Evolutionary conservation across 2,797 vertebrate species (phyloP).

Genomic region (Manis javanica): DNA sequence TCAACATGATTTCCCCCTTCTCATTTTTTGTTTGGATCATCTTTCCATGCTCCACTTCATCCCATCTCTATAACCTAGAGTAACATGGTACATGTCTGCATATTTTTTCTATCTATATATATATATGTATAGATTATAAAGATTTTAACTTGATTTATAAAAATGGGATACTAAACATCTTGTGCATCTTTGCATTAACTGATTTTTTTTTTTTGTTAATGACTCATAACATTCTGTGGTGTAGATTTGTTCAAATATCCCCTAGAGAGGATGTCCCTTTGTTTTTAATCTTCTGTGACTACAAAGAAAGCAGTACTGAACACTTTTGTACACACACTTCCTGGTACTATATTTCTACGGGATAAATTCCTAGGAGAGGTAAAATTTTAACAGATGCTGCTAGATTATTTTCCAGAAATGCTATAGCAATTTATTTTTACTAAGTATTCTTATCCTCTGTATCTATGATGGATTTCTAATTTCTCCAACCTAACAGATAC

Average conservation of each 20-base stretch:
- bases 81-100: background rate
- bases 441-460: background rate
- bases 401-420: background rate
- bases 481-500: background rate
- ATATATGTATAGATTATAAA: background rate
- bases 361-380: background rate
- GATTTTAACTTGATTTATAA: conserved; percentile 9
- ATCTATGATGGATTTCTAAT: background rate
- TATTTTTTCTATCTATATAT: background rate
- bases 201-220: conserved; percentile 11
- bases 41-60: background rate
- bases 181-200: background rate
- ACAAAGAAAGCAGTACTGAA: background rate
- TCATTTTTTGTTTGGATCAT: conserved; percentile 10
- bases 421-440: conserved; percentile 29
- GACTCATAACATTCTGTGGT: conserved; percentile 12
- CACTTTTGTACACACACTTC: background rate
- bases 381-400: background rate
- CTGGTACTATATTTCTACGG: background rate
- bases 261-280: background rate
- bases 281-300: background rate
- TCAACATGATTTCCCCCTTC: background rate
- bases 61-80: background rate
- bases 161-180: background rate
- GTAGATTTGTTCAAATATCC: conserved; percentile 44